These are phyloP conservation scores for Drosophila repletoides DNA, from an alignment of 1,140 invertebrate genomes.

Conservation along the genomic window DNA sequence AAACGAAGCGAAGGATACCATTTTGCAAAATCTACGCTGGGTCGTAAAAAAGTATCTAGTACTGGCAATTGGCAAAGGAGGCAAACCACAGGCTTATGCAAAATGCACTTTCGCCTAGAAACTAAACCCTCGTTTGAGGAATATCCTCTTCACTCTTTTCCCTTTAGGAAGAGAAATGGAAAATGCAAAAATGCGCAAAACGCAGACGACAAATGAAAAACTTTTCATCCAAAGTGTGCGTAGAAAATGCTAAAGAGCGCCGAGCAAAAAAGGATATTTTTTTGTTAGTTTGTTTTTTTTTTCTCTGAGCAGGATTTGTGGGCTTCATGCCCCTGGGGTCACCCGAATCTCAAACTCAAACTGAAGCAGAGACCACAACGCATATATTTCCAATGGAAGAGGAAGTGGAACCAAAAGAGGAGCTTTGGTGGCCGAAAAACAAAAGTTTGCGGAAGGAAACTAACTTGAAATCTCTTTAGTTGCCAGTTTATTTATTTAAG, in stretches of 20 bases:
- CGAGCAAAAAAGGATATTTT: slow-evolving; percentile 37
- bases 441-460: slow-evolving; percentile 39
- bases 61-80: slow-evolving; percentile 26
- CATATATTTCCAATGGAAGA: slow-evolving; percentile 4
- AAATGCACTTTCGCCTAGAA: slow-evolving; percentile 66
- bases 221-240: slow-evolving; percentile 53
- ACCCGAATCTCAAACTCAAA: too few relatives aligned
- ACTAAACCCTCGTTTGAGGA: slow-evolving; percentile 39
- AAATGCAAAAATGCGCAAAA: slow-evolving; percentile 45
- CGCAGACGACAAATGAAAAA: slow-evolving; percentile 54
- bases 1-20: slow-evolving; percentile 8
- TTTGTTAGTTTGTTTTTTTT: slow-evolving; percentile 11
- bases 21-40: slow-evolving; percentile 28
- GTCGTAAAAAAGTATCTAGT: slow-evolving; percentile 14
- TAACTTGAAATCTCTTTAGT: slow-evolving; percentile 75
- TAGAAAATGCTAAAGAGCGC: slow-evolving; percentile 51
- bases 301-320: neutral
- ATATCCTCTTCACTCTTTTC: neutral
- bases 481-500: slow-evolving; percentile 75
- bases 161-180: slow-evolving; percentile 3
- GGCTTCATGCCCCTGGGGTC: too few relatives aligned
- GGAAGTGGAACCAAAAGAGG: slow-evolving; percentile 11
- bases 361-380: too few relatives aligned
- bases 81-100: slow-evolving; percentile 66
- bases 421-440: neutral